Evolutionary conservation across 2,113 vertebrate genomes (phyloP).

Genomic region (Scophthalmus maximus): DNA sequence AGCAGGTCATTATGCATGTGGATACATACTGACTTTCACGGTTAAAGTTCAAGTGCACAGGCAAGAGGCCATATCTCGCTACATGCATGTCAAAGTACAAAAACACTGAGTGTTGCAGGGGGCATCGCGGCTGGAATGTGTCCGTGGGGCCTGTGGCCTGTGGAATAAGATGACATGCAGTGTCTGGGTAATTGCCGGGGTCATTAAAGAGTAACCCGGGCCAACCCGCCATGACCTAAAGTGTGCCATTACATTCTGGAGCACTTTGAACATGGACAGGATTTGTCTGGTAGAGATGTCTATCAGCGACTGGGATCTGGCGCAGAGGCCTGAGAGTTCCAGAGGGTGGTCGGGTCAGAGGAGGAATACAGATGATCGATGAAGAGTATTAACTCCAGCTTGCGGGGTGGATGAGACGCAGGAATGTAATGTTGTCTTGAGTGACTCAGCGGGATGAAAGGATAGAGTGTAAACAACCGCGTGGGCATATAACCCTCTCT

Average conservation of each 20-base stretch:
- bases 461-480: constrained; percentile 37
- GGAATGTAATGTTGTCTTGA: constrained; percentile 63
- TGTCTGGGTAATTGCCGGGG: constrained; percentile 34
- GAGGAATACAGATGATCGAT: constrained; percentile 56
- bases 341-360: constrained; percentile 53
- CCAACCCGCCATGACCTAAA: constrained; percentile 32
- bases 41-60: constrained; percentile 54
- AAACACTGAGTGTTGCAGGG: constrained; percentile 33
- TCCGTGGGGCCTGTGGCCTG: constrained; percentile 36
- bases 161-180: constrained; percentile 36
- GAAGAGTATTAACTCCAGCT: constrained; percentile 37
- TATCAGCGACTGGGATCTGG: constrained; percentile 36
- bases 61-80: constrained; percentile 1
- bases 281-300: constrained; percentile 30
- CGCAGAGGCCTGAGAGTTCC: constrained; percentile 17
- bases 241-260: constrained; percentile 33
- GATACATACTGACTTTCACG: background rate
- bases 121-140: constrained; percentile 40
- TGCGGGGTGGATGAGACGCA: constrained; percentile 50
- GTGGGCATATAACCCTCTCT: constrained; percentile 11
- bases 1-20: background rate
- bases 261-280: constrained; percentile 52
- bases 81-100: constrained; percentile 36
- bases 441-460: constrained; percentile 22
- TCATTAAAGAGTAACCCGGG: constrained; percentile 48